Conservation (phyloP, 1,140 invertebrate genomes). For the Drosophila pallidifrons region DNA sequence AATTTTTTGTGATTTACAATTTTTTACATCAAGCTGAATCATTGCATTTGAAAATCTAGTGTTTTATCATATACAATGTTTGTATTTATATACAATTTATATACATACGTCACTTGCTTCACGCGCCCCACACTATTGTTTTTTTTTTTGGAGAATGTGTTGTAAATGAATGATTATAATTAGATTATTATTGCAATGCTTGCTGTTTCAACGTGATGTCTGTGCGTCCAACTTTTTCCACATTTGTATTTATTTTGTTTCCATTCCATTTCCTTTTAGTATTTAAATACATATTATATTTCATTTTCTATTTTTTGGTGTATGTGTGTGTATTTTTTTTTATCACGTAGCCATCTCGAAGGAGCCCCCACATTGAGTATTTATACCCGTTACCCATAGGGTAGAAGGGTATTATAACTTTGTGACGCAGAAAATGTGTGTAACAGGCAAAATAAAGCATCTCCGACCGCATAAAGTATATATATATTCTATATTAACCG, state of each 20-base stretch:
- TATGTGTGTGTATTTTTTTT: conserved; percentile 9
- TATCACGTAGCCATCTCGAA: conserved; percentile 49
- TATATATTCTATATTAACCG: no score
- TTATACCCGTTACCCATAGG: no score
- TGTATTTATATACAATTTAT: no score
- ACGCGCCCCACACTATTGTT: not conserved
- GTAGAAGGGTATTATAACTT: no score
- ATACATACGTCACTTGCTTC: not conserved
- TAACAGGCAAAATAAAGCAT: no score
- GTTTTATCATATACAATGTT: no score
- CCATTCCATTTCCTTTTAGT: conserved; percentile 19
- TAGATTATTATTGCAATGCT: conserved; percentile 29
- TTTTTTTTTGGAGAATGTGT: not conserved
- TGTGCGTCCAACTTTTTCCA: not conserved
- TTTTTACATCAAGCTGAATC: no score
- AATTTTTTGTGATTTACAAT: no score
- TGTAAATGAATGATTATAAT: conserved; percentile 18
- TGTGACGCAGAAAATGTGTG: no score
- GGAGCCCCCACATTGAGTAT: not conserved
- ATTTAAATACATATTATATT: not conserved
- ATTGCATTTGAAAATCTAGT: no score
- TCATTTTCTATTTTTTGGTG: not conserved
- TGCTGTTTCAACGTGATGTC: conserved; percentile 12
- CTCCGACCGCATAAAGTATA: no score
- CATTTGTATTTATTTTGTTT: not conserved